Percentiles rank a stretch among this genome's conserved stretches.
These are phyloP conservation scores for Gymnoscopelus braueri DNA, from an alignment of 2,797 vertebrate genomes.

Conservation along the genomic window DNA sequence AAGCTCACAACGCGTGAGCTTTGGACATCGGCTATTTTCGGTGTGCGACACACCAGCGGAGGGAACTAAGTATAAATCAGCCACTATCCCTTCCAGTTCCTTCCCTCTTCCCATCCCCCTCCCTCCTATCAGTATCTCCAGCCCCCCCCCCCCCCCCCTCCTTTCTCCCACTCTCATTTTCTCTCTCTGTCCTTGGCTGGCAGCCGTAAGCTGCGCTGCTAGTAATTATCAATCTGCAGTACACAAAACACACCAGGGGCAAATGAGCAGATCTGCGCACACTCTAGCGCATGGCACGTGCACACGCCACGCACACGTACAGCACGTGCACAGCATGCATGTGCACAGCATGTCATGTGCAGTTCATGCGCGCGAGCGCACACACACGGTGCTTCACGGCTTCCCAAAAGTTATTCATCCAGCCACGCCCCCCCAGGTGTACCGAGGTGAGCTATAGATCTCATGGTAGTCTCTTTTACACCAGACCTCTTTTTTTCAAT, in stretches of 20 bases:
- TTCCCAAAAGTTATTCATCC: slow-evolving; percentile 44
- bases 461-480: slow-evolving; percentile 40
- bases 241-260: slow-evolving; percentile 46
- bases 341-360: too few relatives aligned
- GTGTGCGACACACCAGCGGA: too few relatives aligned
- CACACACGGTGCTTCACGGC: slow-evolving; percentile 44
- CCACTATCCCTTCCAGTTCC: slow-evolving; percentile 11
- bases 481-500: slow-evolving; percentile 61
- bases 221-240: slow-evolving; percentile 68
- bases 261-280: slow-evolving; percentile 32
- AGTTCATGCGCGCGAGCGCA: background rate
- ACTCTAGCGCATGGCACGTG: background rate
- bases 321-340: background rate
- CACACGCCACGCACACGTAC: slow-evolving; percentile 2
- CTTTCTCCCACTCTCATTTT: slow-evolving; percentile 6
- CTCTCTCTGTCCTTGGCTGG: slow-evolving; percentile 51
- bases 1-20: too few relatives aligned
- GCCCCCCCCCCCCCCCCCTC: background rate
- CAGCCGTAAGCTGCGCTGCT: slow-evolving; percentile 50
- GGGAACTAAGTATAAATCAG: too few relatives aligned
- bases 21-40: too few relatives aligned
- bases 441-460: too few relatives aligned
- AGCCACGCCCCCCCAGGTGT: background rate
- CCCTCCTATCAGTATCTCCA: slow-evolving; percentile 24
- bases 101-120: slow-evolving; percentile 13